These are phyloP conservation scores for Pangasianodon gigas DNA, from an alignment of 2,113 vertebrate genomes.

Conservation along the genomic window DNA sequence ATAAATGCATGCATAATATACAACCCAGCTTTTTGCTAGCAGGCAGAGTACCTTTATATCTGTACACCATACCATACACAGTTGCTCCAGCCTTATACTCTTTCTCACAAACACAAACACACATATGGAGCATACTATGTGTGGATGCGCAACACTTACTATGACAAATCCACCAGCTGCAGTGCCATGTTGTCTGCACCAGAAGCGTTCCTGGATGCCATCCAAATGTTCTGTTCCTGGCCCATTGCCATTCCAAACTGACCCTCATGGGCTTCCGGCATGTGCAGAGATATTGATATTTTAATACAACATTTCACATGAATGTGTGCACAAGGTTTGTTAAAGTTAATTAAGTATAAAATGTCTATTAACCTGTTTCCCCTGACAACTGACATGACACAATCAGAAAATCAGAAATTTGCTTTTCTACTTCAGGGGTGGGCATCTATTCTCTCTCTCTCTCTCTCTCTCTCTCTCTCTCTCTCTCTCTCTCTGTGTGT, in stretches of 20 bases:
- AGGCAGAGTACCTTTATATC: conserved; percentile 55
- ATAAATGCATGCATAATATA: neutral
- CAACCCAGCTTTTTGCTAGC: conserved; percentile 52
- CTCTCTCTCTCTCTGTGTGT: neutral
- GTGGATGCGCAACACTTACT: conserved; percentile 17
- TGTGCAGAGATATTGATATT: conserved; percentile 19
- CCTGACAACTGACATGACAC: neutral
- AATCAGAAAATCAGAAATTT: neutral
- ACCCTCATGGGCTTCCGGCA: conserved; percentile 11
- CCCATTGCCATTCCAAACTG: conserved; percentile 29
- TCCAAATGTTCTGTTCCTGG: conserved; percentile 31
- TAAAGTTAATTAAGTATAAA: conserved; percentile 11
- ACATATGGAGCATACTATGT: neutral
- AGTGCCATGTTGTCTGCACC: conserved; percentile 22
- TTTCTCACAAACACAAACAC: conserved; percentile 3
- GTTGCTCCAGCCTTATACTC: neutral
- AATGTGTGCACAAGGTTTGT: neutral
- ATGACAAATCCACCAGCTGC: conserved; percentile 39
- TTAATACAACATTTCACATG: conserved; percentile 4
- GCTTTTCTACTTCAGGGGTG: neutral
- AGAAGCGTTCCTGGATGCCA: conserved; percentile 24
- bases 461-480: conserved; percentile 6
- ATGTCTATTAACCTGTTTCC: conserved; percentile 8
- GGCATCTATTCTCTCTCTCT: neutral
- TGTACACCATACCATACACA: conserved; percentile 27